phyloP scores from a whole-genome alignment of 2,888 invertebrate species.

The Kryphioiulus occultus region DNA sequence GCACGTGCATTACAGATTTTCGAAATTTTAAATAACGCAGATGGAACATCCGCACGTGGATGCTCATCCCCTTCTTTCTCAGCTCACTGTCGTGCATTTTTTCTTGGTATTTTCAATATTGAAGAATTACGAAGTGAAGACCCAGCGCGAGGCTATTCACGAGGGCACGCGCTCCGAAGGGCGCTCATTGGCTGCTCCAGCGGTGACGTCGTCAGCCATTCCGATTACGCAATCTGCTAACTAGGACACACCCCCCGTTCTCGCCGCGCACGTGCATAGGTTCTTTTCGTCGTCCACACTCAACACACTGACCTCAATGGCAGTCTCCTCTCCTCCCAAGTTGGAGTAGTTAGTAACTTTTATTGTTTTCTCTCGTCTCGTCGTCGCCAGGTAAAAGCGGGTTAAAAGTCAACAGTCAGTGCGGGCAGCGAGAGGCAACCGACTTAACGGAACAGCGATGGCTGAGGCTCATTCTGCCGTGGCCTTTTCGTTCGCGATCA shows the following conservation, averaged over 20 bases:
- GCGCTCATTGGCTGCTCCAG: background rate
- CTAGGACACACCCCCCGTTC: background rate
- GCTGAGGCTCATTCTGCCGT: slow-evolving; percentile 99
- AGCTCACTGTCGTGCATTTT: too few species aligned
- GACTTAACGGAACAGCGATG: slow-evolving; percentile 76
- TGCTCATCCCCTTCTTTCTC: too few species aligned
- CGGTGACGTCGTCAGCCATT: background rate
- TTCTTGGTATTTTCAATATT: too few species aligned
- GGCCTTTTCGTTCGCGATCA: slow-evolving; percentile 96
- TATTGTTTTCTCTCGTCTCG: background rate
- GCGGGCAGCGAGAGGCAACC: background rate
- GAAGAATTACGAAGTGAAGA: too few species aligned
- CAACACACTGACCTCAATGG: background rate
- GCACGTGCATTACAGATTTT: too few species aligned
- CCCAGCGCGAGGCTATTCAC: too few species aligned
- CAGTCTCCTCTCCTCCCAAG: background rate
- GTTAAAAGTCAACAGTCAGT: background rate
- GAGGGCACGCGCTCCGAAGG: too few species aligned
- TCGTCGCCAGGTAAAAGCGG: background rate
- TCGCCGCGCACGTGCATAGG: background rate
- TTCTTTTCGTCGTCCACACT: background rate
- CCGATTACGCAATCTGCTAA: background rate
- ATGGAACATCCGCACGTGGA: too few species aligned
- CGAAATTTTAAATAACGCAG: too few species aligned
- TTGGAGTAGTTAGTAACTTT: background rate